Conservation (phyloP, 2,888 invertebrate species). For the Caenorhabditis angaria region DNA sequence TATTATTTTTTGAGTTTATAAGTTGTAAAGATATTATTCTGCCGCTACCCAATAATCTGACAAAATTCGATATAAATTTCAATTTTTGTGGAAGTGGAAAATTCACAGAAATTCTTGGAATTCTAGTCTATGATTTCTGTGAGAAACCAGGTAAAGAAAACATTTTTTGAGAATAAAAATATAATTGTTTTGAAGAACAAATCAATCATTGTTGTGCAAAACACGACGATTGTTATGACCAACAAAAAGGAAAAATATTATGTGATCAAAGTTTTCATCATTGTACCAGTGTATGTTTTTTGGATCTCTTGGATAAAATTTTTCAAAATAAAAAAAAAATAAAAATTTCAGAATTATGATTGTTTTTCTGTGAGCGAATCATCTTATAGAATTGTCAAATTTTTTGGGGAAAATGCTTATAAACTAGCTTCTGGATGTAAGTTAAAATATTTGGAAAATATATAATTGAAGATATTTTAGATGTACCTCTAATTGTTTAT, state of each 20-base stretch:
- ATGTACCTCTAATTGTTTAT: neutral
- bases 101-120: neutral
- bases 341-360: neutral
- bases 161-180: neutral
- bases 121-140: neutral
- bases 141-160: neutral
- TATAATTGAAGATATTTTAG: neutral
- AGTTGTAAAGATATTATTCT: neutral
- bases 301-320: no score
- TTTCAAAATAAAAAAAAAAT: no score
- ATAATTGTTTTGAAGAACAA: neutral
- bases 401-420: neutral
- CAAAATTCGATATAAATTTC: neutral
- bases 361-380: neutral
- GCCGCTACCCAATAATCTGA: neutral
- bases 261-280: neutral
- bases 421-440: neutral
- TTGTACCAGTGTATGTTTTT: neutral
- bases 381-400: neutral
- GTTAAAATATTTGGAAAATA: neutral
- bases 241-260: neutral
- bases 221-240: neutral
- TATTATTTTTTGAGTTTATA: neutral
- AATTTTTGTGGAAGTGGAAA: slow-evolving; percentile 4
- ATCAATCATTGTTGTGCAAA: neutral